Base-by-base conservation (phyloP, 2,797 vertebrate genomes). In the Taenioides sp. region DNA sequence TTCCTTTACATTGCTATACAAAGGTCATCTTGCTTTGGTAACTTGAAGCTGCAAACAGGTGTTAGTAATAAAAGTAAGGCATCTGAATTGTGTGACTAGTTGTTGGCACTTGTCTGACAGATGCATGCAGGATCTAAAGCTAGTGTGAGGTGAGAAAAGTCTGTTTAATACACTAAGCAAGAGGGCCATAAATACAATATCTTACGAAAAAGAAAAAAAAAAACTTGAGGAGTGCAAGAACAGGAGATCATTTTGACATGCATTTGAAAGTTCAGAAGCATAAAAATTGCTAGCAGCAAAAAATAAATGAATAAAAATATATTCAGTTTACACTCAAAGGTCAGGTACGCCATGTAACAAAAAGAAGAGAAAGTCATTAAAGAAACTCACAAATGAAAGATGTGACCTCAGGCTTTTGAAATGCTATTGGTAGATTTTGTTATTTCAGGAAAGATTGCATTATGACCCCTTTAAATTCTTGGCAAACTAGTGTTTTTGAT, bases 201-300 rank as follows among this genome's bases (percentile, higher is more conserved):
- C 18, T 52, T 52, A 20, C 49, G 9, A 52, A 52, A 20, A 52
- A 20, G 1, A 20, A 7, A 4, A 43, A 43, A 16, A 14, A 43
- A 43, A 43, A 43, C 40, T 16, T 14, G 40, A 4, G 2, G 2
- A 43, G 14, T 14, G 40, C 12, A 12, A 43, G 40, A 43, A 14
- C 14, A 43, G 34, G 18, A 54, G 69, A 22, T 37, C 27, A 50
- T 27, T 25, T 23, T 67, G 61, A 50, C 68, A 64, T 61, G 37
- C 43, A 66, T 65, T 68, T 77, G 66, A 76, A 78, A 73, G 76
- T 22, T 72, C 31, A 77, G 74, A 47, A 76, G 52, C 23, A 67
- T 62, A 71, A 80, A 27, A 16, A 52, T 62, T 80, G 71, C 72
- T 77, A 74, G 75, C 69, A 82, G 82, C 75, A 58, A 71, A 69